phyloP scores from a whole-genome alignment of 92 coral and sea anemone species.

The Phymanthus crucifer region DNA sequence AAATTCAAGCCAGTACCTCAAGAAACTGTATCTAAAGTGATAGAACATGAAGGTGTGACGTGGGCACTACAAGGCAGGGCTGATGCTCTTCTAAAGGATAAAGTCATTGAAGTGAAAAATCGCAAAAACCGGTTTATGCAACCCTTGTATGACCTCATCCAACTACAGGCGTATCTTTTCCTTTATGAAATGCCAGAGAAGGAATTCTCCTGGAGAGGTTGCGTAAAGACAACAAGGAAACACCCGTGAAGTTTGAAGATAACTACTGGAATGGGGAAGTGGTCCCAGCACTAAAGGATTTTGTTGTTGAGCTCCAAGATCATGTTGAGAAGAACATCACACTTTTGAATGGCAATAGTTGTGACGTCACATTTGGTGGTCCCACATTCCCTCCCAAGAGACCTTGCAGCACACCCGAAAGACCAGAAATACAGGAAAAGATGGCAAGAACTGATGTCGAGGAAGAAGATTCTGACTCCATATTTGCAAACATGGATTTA shows the following conservation, averaged over 20 bases:
- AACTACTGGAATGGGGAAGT: slow-evolving; percentile 71
- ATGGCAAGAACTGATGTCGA: background rate
- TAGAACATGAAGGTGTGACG: slow-evolving; percentile 68
- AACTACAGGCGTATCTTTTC: slow-evolving; percentile 86
- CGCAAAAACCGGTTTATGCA: slow-evolving; percentile 85
- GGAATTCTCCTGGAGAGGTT: slow-evolving; percentile 86
- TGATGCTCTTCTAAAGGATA: slow-evolving; percentile 80
- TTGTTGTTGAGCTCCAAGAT: slow-evolving; percentile 63
- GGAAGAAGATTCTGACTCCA: background rate
- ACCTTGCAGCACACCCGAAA: background rate
- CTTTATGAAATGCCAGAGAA: slow-evolving; percentile 62
- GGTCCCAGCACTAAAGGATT: slow-evolving; percentile 72
- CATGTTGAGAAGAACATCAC: slow-evolving; percentile 57
- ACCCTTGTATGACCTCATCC: slow-evolving; percentile 85
- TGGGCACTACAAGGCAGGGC: slow-evolving; percentile 86
- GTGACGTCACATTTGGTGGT: background rate
- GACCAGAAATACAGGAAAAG: background rate
- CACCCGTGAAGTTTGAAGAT: slow-evolving; percentile 71
- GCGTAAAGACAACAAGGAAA: slow-evolving; percentile 68
- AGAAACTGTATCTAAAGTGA: slow-evolving; percentile 39
- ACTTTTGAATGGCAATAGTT: slow-evolving; percentile 48
- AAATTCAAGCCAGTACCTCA: slow-evolving; percentile 43
- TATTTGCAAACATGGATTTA: background rate
- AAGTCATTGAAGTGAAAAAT: slow-evolving; percentile 91
- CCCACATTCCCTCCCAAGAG: slow-evolving; percentile 45